Evolutionary conservation across 1,140 invertebrate species (phyloP), one percentile per base, ranked within the genome.

Genomic region (Leptonema lineaticorne): DNA sequence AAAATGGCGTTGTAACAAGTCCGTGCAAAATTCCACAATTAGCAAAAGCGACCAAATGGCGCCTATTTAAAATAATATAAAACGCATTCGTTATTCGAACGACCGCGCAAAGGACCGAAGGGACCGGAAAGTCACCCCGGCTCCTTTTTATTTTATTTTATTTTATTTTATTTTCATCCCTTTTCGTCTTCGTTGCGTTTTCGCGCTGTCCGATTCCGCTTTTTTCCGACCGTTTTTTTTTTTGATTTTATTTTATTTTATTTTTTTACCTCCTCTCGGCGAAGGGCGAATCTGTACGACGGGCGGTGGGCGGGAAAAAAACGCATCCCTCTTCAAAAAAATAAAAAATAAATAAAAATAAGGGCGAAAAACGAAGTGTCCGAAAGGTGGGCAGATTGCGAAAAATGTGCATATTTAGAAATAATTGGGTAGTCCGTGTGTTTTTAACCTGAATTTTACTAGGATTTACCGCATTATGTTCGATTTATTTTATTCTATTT

Each of bases 51-150:
- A 20, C 46, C 46, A 50, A 50, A 50, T 50, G 46, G 46, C 22
- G 46, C 6, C 16, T 20, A 24, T 50, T 50, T 50, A 50, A 50
- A 50, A 50, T 50, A 50, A 50, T 50, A 50, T 50, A 50, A 50
- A 50, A 50, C 46, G 46, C 46, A 50, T 50, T 50, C 46, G 46
- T 50, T 50, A 50, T 50, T 50, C 46, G 46, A 50, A 50, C 37
- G 37, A 45, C 37, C 37, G n/a, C n/a, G n/a, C 14, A 16, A 45
- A 20, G 46, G 46, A 22, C 30, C 24, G 46, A 50, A 50, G 46
- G 46, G 46, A 50, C 24, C 16, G 46, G 24, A 22, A 50, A 50
- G 6, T 5, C 30, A 11, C 30, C 11, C n/a, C n/a, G n/a, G n/a
- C n/a, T n/a, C n/a, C n/a, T n/a, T n/a, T n/a, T n/a, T n/a, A n/a